These are phyloP conservation scores for Bacillus rossius DNA, from an alignment of 1,140 invertebrate genomes.

Conservation along the genomic window DNA sequence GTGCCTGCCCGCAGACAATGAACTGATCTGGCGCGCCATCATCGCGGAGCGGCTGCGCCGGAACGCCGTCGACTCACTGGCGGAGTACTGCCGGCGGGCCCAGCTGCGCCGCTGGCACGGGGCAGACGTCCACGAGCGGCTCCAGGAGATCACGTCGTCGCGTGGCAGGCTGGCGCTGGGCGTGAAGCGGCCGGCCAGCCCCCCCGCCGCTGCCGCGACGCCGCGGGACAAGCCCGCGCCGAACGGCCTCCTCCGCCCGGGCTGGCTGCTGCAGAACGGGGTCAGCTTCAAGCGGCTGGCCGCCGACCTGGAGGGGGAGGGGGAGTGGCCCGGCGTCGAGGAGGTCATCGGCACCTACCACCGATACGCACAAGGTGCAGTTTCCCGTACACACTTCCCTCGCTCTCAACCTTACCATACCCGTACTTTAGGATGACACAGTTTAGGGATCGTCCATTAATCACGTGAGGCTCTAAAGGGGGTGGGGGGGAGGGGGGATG, in stretches of 20 bases:
- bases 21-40: conserved; percentile 43
- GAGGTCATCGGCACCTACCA: conserved; percentile 40
- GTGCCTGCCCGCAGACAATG: no score
- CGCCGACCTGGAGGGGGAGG: conserved; percentile 16
- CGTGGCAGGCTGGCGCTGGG: background rate
- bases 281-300: conserved; percentile 9
- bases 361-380: conserved; percentile 42
- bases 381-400: background rate
- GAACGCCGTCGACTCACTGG: conserved; percentile 40
- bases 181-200: conserved; percentile 5
- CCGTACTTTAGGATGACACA: background rate
- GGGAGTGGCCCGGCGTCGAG: conserved; percentile 41
- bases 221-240: background rate
- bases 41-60: conserved; percentile 43
- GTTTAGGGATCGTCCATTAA: background rate
- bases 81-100: conserved; percentile 41
- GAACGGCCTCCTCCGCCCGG: no score
- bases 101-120: conserved; percentile 22
- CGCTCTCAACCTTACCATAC: no score
- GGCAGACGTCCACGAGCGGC: no score
- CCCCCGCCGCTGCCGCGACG: background rate
- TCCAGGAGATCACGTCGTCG: no score
- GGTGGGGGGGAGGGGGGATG: no score
- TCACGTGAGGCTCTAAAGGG: no score
- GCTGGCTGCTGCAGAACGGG: conserved; percentile 6